phyloP scores from a whole-genome alignment of 2,113 vertebrate species.

The Ariopsis seemanni region DNA sequence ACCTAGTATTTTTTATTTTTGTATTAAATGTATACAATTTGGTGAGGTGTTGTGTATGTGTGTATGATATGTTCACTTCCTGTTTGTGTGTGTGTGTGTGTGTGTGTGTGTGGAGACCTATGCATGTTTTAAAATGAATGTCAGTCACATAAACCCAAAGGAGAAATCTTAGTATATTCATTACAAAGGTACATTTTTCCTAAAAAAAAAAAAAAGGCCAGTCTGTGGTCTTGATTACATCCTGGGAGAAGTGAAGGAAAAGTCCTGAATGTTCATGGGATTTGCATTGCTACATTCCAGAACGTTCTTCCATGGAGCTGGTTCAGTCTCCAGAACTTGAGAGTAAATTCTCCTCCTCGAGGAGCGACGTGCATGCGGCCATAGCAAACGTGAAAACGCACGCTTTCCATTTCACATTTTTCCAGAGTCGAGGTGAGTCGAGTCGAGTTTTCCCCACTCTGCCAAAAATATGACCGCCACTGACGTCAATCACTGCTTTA shows the following conservation, averaged over 20 bases:
- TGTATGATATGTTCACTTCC: not conserved
- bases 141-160: constrained; percentile 31
- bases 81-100: constrained; percentile 17
- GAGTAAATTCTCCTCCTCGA: constrained; percentile 11
- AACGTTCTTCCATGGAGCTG: constrained; percentile 34
- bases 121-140: constrained; percentile 4
- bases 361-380: constrained; percentile 17
- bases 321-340: constrained; percentile 22
- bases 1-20: not conserved
- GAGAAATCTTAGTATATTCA: constrained; percentile 17
- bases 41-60: not conserved
- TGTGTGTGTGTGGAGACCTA: not conserved
- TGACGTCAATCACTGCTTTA: constrained; percentile 37
- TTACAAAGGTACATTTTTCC: constrained; percentile 27
- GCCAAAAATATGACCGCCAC: constrained; percentile 22
- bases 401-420: constrained; percentile 47
- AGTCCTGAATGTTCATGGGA: constrained; percentile 35
- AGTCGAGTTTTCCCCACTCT: constrained; percentile 26
- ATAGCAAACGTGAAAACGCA: constrained; percentile 33
- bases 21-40: not conserved
- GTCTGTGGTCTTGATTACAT: constrained; percentile 25
- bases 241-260: constrained; percentile 39
- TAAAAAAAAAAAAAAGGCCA: constrained; percentile 18
- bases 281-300: constrained; percentile 39
- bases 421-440: constrained; percentile 13